A percentile compares a stretch with the other conserved stretches of the same genome.
These are phyloP conservation scores for Anthonomus grandis DNA, from an alignment of 1,140 invertebrate species.

Conservation along the genomic window DNA sequence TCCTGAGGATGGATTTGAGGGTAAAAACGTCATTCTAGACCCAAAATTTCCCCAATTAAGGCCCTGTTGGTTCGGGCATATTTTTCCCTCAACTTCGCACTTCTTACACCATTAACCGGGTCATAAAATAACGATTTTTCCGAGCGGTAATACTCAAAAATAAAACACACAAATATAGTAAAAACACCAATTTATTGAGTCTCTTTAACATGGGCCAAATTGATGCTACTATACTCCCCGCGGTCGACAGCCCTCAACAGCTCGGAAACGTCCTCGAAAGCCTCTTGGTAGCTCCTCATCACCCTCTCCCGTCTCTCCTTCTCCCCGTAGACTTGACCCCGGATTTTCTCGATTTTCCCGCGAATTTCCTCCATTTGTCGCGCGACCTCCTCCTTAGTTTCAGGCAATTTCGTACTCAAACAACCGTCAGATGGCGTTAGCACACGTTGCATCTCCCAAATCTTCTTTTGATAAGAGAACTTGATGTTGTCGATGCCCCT, in stretches of 20 bases:
- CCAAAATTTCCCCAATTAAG: too few species aligned
- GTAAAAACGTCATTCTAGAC: too few species aligned
- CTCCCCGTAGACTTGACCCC: conserved; percentile 21
- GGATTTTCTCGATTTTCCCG: conserved; percentile 37
- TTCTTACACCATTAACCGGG: neutral
- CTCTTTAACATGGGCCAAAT: conserved; percentile 6
- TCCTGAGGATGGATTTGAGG: too few species aligned
- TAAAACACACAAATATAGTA: too few species aligned
- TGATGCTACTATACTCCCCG: conserved; percentile 28
- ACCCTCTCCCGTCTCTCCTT: conserved; percentile 25
- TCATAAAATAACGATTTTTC: too few species aligned
- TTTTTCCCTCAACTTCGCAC: neutral
- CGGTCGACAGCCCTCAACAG: conserved; percentile 33
- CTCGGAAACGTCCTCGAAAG: conserved; percentile 28
- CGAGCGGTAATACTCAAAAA: too few species aligned
- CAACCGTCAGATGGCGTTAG: conserved; percentile 19
- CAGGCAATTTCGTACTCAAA: conserved; percentile 4
- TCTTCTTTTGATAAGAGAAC: conserved; percentile 37
- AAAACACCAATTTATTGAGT: neutral
- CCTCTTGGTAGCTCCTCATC: conserved; percentile 33
- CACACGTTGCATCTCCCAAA: conserved; percentile 24
- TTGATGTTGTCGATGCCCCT: conserved; percentile 42
- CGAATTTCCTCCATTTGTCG: conserved; percentile 37
- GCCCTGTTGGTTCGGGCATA: too few species aligned
- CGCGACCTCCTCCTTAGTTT: conserved; percentile 35